Conservation (phyloP, 2,113 vertebrate species). For the Odocoileus virginianus region DNA sequence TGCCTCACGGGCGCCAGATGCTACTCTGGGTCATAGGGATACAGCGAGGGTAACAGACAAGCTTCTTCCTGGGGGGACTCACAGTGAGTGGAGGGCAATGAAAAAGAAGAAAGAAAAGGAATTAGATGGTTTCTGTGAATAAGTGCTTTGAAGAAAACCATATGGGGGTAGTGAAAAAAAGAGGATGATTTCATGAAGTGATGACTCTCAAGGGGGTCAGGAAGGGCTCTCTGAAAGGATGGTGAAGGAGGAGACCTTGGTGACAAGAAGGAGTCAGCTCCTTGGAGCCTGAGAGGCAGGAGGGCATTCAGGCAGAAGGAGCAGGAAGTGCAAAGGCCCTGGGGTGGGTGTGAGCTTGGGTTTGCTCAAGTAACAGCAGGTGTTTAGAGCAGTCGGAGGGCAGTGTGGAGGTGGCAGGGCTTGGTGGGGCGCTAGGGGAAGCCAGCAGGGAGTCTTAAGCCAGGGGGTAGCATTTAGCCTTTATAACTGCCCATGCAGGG, state of each 20-base stretch:
- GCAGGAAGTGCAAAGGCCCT: neutral
- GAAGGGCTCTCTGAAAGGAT: neutral
- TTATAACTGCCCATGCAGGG: neutral
- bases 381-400: neutral
- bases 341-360: too few relatives aligned
- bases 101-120: neutral
- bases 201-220: neutral
- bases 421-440: rapidly evolving
- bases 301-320: neutral
- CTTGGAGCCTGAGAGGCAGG: neutral
- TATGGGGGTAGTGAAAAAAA: neutral
- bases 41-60: rapidly evolving
- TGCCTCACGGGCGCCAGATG: rapidly evolving
- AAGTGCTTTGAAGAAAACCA: neutral
- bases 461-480: neutral
- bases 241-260: neutral
- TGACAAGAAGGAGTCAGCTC: neutral
- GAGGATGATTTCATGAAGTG: neutral
- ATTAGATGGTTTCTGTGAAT: rapidly evolving
- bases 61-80: neutral
- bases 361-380: neutral
- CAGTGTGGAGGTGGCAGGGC: rapidly evolving
- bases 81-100: neutral
- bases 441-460: neutral
- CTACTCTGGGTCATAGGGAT: neutral